Evolutionary conservation across 2,113 vertebrate species (phyloP), one percentile per base, ranked within the genome.

Genomic region (Leptosomus discolor): DNA sequence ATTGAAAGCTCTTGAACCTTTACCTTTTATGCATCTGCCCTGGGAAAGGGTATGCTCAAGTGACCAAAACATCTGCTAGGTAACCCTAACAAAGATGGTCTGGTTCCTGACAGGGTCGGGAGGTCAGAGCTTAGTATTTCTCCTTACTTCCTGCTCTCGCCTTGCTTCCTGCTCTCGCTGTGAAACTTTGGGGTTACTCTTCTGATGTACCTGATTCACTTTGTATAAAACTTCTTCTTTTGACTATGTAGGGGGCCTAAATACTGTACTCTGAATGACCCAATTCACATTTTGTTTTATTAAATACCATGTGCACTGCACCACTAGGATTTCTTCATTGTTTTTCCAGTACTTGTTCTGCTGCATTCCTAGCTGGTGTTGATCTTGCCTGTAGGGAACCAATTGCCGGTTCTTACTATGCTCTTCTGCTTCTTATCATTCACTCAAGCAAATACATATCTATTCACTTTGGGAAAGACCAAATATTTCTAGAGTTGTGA

Each of bases 41-140:
- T 70, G 41, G 56, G 30, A 48, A 75, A 34, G 10, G 3, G 6
- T 81, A 64, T 45, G 29, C 12, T n/a, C 24, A 74, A 67, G 6
- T 26, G 8, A 43, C 14, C 2, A 78, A 64, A 56, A 36, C 15
- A 34, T 43, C 36, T 84, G 8, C 17, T 20, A 64, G 7, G 9
- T 58, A 79, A 9, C 14, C 39, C 24, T 74, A 45, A 54, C 17
- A 54, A 41, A 65, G 20, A 41, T 26, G 11, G 1, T 83, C 23
- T 50, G 0, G 1, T 54, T 69, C 10, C 39, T 54, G 34, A 21
- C 15, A 46, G 5, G 9, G 8, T 39, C 3, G 1, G 22, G 8
- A 53, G 8, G 53, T 67, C 26, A 34, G 22, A 37, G 8, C 9
- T 76, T 45, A 53, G 10, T 46, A 69, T 54, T 75, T 46, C 39